Conservation (phyloP, 2,888 invertebrate species). For the Linyphia triangularis region DNA sequence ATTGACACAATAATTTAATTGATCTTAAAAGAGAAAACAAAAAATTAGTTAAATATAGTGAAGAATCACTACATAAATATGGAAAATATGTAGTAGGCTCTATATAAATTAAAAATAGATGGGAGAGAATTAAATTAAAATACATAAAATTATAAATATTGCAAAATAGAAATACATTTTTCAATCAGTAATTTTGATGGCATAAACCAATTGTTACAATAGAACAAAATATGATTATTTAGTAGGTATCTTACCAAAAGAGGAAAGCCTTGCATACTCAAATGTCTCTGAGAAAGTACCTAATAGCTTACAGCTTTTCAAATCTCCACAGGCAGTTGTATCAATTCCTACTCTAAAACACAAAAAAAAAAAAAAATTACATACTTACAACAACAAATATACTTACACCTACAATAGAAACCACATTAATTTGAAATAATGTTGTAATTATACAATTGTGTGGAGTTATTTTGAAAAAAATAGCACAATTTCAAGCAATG, state of each 20-base stretch:
- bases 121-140: no score
- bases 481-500: no score
- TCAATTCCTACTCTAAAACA: slow-evolving; percentile 88
- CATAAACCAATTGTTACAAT: not conserved
- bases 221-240: not conserved
- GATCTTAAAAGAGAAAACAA: slow-evolving; percentile 83
- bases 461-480: no score
- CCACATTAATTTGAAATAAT: no score
- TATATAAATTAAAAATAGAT: no score
- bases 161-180: not conserved
- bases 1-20: slow-evolving; percentile 93
- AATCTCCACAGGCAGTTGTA: slow-evolving; percentile 89
- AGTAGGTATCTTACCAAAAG: slow-evolving; percentile 79
- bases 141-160: not conserved
- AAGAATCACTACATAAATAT: no score
- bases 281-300: slow-evolving; percentile 90
- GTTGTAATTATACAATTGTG: no score
- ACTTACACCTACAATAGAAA: no score
- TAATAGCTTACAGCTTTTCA: slow-evolving; percentile 87
- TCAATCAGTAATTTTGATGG: not conserved
- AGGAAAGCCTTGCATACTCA: slow-evolving; percentile 88
- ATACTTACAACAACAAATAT: no score
- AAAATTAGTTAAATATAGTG: not conserved
- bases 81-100: no score
- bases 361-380: slow-evolving; percentile 38